Evolutionary conservation across 2,113 vertebrate genomes (phyloP), one percentile per base, ranked within the genome.

Genomic region (Zosterops lateralis): DNA sequence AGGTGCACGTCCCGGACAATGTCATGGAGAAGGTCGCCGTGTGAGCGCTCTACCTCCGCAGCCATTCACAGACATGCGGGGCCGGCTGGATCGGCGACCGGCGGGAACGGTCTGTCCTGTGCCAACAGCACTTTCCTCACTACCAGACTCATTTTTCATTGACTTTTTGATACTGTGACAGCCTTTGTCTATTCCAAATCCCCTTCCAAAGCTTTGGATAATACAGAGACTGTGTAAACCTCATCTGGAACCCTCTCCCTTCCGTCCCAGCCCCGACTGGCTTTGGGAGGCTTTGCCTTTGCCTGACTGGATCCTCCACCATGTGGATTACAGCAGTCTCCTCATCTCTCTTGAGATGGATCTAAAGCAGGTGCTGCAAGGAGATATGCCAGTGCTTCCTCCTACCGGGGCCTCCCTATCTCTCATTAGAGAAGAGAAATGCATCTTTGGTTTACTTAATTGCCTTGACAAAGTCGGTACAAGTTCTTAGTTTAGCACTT

Each of bases 11-110:
- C 8, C 42, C 98, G 0, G 97, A 98, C 47, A 94, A 98, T 1
- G 98, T 98, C 44, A 98, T 99, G 25, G 98, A 99, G 96, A 99
- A 99, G 65, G 98, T 99, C 38, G 94, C 97, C 0, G 97, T 98
- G 68, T 98, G 97, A 98, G 85, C 58, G 14, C 21, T 29, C 72
- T 62, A 20, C 85, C 76, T 92, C 81, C 11, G 2, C 10, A 19
- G 36, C 57, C 21, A 9, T 29, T 40, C 32, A 3, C 1, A 22
- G 53, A 9, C 36, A 18, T 4, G 2, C 1, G 29, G 77, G 22
- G 83, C 95, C 90, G 79, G 91, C 92, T 93, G 95, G 93, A 68
- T 83, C 92, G 83, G 93, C 45, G 6, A 12, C 71, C 36, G 1
- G 36, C 6, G 0, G 16, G 44, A 80, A 38, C 19, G 25, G 56